A percentile compares a stretch with the other conserved stretches of the same genome.
These are phyloP conservation scores for Zonotrichia albicollis DNA, from an alignment of 2,797 vertebrate species.

Conservation along the genomic window DNA sequence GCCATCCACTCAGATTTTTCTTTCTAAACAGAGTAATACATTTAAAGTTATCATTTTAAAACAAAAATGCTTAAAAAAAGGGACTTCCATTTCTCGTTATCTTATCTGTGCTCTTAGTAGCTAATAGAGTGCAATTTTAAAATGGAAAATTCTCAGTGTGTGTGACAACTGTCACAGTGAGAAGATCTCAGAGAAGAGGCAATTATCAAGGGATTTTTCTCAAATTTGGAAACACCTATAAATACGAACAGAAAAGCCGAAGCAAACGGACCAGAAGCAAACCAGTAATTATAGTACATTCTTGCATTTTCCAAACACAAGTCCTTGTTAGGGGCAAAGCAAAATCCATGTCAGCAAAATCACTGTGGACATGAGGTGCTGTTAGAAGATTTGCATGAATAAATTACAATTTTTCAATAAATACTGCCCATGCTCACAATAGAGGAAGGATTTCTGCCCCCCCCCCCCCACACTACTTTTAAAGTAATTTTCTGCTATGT, in stretches of 20 bases:
- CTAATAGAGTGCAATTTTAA: slow-evolving; percentile 51
- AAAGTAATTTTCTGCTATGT: slow-evolving; percentile 60
- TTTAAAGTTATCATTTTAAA: slow-evolving; percentile 53
- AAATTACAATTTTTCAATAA: slow-evolving; percentile 56
- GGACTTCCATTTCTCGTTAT: neutral
- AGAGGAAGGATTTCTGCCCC: neutral
- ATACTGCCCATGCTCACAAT: neutral
- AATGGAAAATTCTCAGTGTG: slow-evolving; percentile 18
- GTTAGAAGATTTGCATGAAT: slow-evolving; percentile 34
- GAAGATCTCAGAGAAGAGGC: slow-evolving; percentile 26
- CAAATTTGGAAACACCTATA: slow-evolving; percentile 9
- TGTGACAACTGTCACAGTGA: slow-evolving; percentile 29
- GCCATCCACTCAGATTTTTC: slow-evolving; percentile 31
- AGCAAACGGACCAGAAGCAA: slow-evolving; percentile 22
- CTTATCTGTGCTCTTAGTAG: slow-evolving; percentile 38
- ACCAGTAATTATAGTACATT: neutral
- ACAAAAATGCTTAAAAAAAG: slow-evolving; percentile 8
- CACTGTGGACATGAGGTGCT: neutral
- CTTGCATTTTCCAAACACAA: neutral
- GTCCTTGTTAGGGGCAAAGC: neutral
- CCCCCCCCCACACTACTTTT: neutral
- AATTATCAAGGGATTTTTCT: slow-evolving; percentile 42
- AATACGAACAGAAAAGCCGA: neutral
- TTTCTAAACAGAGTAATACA: slow-evolving; percentile 48
- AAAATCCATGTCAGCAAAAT: neutral